Evolutionary conservation across 2,113 vertebrate genomes (phyloP).

Genomic region (Pteronura brasiliensis): DNA sequence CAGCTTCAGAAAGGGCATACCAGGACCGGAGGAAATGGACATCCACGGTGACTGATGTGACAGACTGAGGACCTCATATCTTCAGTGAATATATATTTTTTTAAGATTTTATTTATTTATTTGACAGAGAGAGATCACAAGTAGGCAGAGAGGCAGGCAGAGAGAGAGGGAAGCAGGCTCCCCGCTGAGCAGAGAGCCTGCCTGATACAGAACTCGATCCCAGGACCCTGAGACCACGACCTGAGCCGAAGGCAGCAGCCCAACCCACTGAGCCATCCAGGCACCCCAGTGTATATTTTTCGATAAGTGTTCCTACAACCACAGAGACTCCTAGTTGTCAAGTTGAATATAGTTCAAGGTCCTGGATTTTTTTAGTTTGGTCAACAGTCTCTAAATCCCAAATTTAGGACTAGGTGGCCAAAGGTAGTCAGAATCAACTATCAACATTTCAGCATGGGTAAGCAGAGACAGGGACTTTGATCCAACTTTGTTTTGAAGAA

Average conservation of each 20-base stretch:
- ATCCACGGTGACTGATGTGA: neutral
- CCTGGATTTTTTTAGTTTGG: neutral
- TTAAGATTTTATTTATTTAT: no score
- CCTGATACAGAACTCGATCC: no score
- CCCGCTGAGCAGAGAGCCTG: no score
- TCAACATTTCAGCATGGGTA: neutral
- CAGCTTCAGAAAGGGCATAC: neutral
- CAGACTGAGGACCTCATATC: neutral
- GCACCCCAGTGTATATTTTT: neutral
- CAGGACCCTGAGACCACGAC: no score
- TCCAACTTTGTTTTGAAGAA: neutral
- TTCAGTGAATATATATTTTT: neutral
- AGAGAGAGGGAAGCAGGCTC: no score
- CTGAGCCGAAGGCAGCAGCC: no score
- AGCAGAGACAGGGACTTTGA: neutral
- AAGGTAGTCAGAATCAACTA: neutral
- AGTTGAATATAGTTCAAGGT: neutral
- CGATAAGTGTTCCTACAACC: neutral
- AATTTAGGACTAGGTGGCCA: neutral
- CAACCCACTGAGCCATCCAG: no score
- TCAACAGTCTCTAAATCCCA: neutral
- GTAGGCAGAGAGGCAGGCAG: no score
- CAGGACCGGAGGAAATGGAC: neutral
- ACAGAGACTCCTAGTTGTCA: neutral
- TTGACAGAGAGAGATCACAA: no score